Evolutionary conservation across 2,888 invertebrate species (phyloP).

Genomic region (Heteropelma amictum): DNA sequence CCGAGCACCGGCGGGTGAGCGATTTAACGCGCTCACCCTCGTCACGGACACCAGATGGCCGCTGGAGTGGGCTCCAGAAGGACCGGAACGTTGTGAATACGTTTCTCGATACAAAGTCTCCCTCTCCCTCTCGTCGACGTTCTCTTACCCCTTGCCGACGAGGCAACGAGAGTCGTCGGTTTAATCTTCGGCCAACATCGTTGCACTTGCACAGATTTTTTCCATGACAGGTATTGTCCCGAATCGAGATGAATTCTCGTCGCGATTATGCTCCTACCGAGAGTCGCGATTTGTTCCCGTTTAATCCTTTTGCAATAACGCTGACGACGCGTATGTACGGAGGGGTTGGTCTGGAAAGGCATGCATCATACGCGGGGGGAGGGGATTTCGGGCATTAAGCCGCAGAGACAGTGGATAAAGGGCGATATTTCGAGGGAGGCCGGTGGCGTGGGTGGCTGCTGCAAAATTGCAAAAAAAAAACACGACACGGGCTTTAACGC

Average conservation of each 20-base stretch:
- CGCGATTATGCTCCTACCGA: too few relatives aligned
- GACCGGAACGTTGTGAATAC: too few relatives aligned
- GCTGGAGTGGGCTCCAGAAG: too few relatives aligned
- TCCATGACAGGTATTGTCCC: too few relatives aligned
- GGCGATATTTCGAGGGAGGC: constrained; percentile 37
- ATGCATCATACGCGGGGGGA: constrained; percentile 22
- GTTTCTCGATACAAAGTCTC: too few relatives aligned
- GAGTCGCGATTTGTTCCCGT: constrained; percentile 6
- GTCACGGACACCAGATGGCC: constrained; percentile 49
- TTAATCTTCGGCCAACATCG: too few relatives aligned
- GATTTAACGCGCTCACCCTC: constrained; percentile 49
- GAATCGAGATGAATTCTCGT: too few relatives aligned
- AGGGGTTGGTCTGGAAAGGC: constrained; percentile 27
- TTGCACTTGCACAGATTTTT: too few relatives aligned
- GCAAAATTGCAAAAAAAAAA: constrained; percentile 64
- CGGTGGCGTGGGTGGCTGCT: constrained; percentile 14
- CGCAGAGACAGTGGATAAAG: constrained; percentile 27
- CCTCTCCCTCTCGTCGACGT: too few relatives aligned
- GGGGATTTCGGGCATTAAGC: constrained; percentile 29
- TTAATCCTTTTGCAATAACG: neutral
- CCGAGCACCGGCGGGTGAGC: constrained; percentile 47
- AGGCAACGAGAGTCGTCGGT: too few relatives aligned
- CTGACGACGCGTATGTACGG: constrained; percentile 14
- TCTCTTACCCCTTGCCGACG: too few relatives aligned
- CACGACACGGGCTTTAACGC: constrained; percentile 48